A percentile compares a stretch with the other conserved stretches of the same genome.
phyloP scores from a whole-genome alignment of 2,888 invertebrate species.

The Drosophila melanosoma region DNA sequence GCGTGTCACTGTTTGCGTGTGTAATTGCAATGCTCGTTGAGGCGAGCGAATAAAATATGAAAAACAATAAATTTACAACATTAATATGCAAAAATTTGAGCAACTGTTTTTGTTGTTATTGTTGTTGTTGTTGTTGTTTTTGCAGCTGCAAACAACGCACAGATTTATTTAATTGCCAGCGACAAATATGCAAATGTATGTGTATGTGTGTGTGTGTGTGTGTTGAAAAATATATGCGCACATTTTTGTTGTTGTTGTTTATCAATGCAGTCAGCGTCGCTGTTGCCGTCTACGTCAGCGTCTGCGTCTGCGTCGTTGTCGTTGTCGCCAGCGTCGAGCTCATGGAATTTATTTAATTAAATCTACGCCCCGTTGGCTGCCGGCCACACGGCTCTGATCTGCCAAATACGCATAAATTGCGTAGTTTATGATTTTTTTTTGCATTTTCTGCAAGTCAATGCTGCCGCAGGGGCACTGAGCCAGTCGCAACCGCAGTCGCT shows the following conservation, averaged over 20 bases:
- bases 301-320: conserved; percentile 1
- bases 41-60: conserved; percentile 34
- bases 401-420: conserved; percentile 76
- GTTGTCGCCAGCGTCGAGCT: conserved; percentile 41
- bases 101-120: conserved; percentile 9
- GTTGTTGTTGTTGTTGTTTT: conserved; percentile 12
- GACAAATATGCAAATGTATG: conserved; percentile 57
- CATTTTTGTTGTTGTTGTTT: conserved; percentile 42
- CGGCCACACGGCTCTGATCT: conserved; percentile 48
- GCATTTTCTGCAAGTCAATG: not conserved
- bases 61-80: conserved; percentile 54
- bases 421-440: conserved; percentile 64
- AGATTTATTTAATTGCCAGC: conserved; percentile 80
- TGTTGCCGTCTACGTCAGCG: conserved; percentile 6
- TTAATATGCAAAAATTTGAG: conserved; percentile 48
- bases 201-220: conserved; percentile 59
- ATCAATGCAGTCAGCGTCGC: not conserved
- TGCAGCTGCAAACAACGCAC: conserved; percentile 65
- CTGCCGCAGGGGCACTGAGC: conserved; percentile 38
- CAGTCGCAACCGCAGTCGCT: conserved; percentile 41
- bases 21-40: conserved; percentile 62
- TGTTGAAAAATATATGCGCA: conserved; percentile 67
- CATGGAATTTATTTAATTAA: conserved; percentile 81
- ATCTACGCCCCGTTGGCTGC: conserved; percentile 73
- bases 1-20: conserved; percentile 48